Conservation (phyloP, 2,797 vertebrate species). For the Austrolebias charrua region DNA sequence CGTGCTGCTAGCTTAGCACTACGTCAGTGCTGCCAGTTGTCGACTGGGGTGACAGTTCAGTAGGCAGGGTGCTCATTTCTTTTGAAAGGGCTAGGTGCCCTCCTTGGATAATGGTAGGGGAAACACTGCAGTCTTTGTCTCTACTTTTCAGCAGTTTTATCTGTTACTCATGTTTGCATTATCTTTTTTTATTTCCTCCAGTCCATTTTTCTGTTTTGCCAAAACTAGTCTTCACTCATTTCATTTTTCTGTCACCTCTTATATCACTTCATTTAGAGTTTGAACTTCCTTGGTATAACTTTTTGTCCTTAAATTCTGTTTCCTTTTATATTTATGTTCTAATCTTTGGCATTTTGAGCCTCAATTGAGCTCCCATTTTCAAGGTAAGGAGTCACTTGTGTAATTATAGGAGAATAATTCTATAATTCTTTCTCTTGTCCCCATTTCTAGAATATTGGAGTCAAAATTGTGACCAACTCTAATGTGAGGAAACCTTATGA, state of each 20-base stretch:
- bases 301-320: neutral
- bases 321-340: neutral
- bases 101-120: too few species aligned
- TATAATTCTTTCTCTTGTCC: neutral
- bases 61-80: too few species aligned
- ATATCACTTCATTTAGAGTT: neutral
- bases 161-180: neutral
- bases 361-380: too few species aligned
- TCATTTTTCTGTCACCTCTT: neutral
- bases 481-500: slow-evolving; percentile 71
- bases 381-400: too few species aligned
- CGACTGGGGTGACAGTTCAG: too few species aligned
- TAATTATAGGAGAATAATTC: too few species aligned
- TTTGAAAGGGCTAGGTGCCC: too few species aligned
- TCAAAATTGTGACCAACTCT: slow-evolving; percentile 84
- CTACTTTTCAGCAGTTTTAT: neutral
- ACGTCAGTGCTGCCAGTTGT: too few species aligned
- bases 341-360: too few species aligned
- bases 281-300: neutral
- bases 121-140: too few species aligned
- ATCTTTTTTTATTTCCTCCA: neutral
- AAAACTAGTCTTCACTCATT: neutral
- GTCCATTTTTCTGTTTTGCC: neutral
- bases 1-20: too few species aligned
- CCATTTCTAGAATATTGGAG: slow-evolving; percentile 68